phyloP scores from a whole-genome alignment of 2,797 vertebrate species.

The Anguilla marmorata region DNA sequence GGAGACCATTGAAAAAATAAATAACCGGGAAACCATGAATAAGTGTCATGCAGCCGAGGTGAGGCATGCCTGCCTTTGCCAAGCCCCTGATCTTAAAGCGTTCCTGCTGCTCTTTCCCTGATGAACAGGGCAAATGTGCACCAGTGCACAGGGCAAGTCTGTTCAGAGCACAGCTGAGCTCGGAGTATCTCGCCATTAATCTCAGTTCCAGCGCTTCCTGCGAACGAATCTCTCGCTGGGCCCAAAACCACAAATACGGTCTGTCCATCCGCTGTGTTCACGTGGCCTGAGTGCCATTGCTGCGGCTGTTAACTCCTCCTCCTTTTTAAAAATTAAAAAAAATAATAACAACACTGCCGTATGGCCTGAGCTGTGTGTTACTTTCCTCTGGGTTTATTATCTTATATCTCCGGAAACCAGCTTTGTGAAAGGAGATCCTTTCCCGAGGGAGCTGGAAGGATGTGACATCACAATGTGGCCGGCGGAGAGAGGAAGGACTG shows the following conservation, averaged over 20 bases:
- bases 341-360: background rate
- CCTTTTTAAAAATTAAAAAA: background rate
- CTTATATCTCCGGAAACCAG: conserved; percentile 30
- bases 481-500: background rate
- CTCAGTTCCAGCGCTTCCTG: background rate
- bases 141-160: background rate
- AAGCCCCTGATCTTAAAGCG: background rate
- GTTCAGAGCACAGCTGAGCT: background rate
- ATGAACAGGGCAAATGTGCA: background rate
- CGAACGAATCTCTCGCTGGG: background rate
- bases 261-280: background rate
- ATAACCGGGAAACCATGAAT: background rate
- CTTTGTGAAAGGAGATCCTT: conserved; percentile 36
- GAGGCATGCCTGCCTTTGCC: background rate
- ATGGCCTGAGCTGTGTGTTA: background rate
- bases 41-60: background rate
- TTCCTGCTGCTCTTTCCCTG: background rate
- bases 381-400: conserved; percentile 28
- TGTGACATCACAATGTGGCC: conserved; percentile 39
- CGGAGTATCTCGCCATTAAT: conserved; percentile 7
- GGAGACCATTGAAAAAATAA: background rate
- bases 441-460: conserved; percentile 32
- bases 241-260: background rate
- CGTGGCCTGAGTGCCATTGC: background rate
- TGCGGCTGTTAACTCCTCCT: background rate